Evolutionary conservation across 2,113 vertebrate genomes (phyloP), one percentile per base, ranked within the genome.

Genomic region (Callipepla californica): DNA sequence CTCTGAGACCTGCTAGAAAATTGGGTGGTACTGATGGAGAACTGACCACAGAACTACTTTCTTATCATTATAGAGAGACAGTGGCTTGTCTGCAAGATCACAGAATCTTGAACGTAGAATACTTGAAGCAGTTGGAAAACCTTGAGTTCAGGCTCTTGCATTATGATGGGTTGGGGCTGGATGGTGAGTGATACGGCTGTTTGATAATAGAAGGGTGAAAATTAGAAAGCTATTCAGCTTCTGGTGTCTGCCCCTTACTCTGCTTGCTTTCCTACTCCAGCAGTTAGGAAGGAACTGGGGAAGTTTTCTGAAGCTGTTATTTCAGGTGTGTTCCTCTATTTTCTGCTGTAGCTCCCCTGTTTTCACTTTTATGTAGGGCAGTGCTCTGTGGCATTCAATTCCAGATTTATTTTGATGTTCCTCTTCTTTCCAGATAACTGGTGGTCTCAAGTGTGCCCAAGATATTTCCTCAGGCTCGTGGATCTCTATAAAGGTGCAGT

Each of bases 401-500:
- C 14, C 74, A 44, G 34, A 70, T 87, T 78, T 66, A 3, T 72
- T 3, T 79, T 66, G 77, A 50, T 50, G 48, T 79, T 80, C 6
- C 79, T 67, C 76, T 96, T 63, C 78, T 93, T 95, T 96, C 74
- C 96, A 99, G 99, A 99, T 98, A 99, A 99, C 97, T 99, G 99
- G 99, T 99, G 99, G 99, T 99, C 98, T 96, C 97, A 98, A n/a
- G 97, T 99, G 89, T 99, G 98, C 55, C 98, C 97, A 78, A 96
- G 96, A 10, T 98, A 99, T 30, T 99, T 99, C 96, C 98, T 98
- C 94, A 98, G 98, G 89, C 98, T 99, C 82, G 98, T 99, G 44
- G 98, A 99, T 96, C 98, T 99, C 95, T 99, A 99, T 96, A 99
- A 99, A 98, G 98, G 97, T 9, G 98, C 98, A 1, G 98, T 99